These are phyloP conservation scores for Glaucopsyche alexis DNA, from an alignment of 2,888 invertebrate species.

Conservation along the genomic window DNA sequence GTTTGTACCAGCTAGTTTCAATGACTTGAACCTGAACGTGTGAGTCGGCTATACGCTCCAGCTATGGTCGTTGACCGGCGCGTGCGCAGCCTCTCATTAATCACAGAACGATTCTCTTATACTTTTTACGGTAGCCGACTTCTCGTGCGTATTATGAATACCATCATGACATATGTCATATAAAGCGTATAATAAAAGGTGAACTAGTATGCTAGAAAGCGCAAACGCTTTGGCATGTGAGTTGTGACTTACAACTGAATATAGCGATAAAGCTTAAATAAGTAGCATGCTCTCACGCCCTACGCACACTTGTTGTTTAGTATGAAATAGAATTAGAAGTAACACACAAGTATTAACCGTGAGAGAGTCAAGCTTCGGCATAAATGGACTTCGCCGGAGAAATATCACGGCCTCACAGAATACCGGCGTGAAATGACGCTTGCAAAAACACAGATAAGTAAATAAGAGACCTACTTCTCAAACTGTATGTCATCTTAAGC, in stretches of 20 bases:
- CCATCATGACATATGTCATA: neutral
- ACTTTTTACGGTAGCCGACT: conserved; percentile 47
- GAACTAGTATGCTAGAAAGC: neutral
- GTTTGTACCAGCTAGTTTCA: conserved; percentile 16
- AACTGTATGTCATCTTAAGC: too few relatives aligned
- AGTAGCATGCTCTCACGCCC: too few relatives aligned
- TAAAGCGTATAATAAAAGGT: neutral
- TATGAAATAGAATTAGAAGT: too few relatives aligned
- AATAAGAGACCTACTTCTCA: too few relatives aligned
- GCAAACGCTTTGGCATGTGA: neutral
- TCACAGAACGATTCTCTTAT: conserved; percentile 5
- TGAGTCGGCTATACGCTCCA: conserved; percentile 21
- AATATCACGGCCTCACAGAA: too few relatives aligned
- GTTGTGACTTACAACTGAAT: neutral
- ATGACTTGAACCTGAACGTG: conserved; percentile 30
- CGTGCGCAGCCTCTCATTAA: conserved; percentile 49
- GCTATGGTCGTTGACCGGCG: conserved; percentile 53
- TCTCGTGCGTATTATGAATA: conserved; percentile 42
- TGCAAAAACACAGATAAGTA: too few relatives aligned
- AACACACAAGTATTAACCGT: too few relatives aligned
- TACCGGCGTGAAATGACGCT: too few relatives aligned
- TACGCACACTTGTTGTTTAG: too few relatives aligned
- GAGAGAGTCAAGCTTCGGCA: too few relatives aligned
- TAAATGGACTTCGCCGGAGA: too few relatives aligned
- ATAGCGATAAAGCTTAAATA: too few relatives aligned